A percentile compares a stretch with the other conserved stretches of the same genome.
Evolutionary conservation across 2,888 invertebrate genomes (phyloP).

Genomic region (Koerneria pararmatus): DNA sequence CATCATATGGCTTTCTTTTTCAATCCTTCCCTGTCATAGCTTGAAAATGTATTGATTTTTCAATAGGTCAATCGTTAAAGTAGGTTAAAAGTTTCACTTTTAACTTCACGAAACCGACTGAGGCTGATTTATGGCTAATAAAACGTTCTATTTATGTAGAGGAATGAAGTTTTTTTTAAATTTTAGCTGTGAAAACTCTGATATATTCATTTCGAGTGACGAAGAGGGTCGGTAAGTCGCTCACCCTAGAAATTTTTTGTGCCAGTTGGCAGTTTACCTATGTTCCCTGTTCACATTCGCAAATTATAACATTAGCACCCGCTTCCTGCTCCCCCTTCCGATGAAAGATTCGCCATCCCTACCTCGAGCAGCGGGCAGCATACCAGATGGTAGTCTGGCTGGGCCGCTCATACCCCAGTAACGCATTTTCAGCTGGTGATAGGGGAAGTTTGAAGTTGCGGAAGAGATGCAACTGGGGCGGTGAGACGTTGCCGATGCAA

Average conservation of each 20-base stretch:
- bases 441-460: constrained; percentile 9
- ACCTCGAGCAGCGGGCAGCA: constrained; percentile 22
- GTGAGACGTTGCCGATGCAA: constrained; percentile 20
- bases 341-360: background rate
- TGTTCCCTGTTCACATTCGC: background rate
- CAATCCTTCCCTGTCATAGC: too few relatives aligned
- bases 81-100: too few relatives aligned
- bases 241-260: background rate
- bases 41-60: too few relatives aligned
- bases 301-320: background rate
- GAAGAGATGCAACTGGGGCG: constrained; percentile 12
- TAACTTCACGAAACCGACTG: too few relatives aligned
- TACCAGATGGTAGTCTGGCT: constrained; percentile 21
- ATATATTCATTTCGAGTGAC: too few relatives aligned
- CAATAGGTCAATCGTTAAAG: too few relatives aligned
- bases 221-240: too few relatives aligned
- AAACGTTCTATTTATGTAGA: too few relatives aligned
- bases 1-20: too few relatives aligned
- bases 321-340: background rate
- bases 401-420: constrained; percentile 20
- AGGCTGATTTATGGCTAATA: too few relatives aligned
- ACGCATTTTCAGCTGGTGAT: background rate
- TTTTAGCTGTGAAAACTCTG: too few relatives aligned
- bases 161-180: too few relatives aligned
- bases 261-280: background rate